Base-by-base conservation (phyloP, 2,888 invertebrate genomes). In the Drosophila kuntzei region DNA sequence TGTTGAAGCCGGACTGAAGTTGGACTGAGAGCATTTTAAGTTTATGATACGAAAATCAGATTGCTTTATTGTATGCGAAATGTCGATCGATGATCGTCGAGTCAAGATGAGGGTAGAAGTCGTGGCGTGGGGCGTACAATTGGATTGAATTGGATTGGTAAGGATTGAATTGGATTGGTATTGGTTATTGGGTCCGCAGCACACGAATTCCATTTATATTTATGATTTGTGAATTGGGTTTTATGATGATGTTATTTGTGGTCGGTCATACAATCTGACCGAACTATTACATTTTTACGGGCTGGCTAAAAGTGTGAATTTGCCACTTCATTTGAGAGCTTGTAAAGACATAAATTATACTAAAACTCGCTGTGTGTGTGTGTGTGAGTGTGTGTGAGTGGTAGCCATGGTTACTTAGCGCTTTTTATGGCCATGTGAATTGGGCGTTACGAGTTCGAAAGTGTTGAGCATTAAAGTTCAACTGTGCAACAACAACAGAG, bases 161-260 rank as follows among this genome's bases (percentile, higher is more conserved):
- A n/a, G 18, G 27, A 43, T 53, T 61, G 53, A 39, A 59, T 59
- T 71, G 71, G 20, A 27, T 43, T 57, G 36, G 63, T 62, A 61
- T 67, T 71, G 66, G 14, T n/a, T 20, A 25, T 11, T 37, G 50
- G 34, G 6, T 43, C n/a, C 44, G 34, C 36, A n/a, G n/a, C 64
- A 62, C 74, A 79, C 80, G 80, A 80, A 81, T 86, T 89, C 86
- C 84, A 84, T 89, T 90, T 89, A 89, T 90, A 90, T 90, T 90
- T 90, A 90, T 90, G 90, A 90, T 90, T 90, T 90, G 90, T 90
- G 90, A 89, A 90, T 89, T 90, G 85, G 69, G 82, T 90, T 90
- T 90, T 89, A 87, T 88, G 90, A 87, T 86, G 87, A 86, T 86
- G 90, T 82, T 84, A 74, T 83, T 73, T 80, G 71, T 72, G 74